Percentiles rank a stretch among this genome's conserved stretches.
These are phyloP conservation scores for Antidorcas marsupialis DNA, from an alignment of 2,113 vertebrate genomes.

Conservation along the genomic window DNA sequence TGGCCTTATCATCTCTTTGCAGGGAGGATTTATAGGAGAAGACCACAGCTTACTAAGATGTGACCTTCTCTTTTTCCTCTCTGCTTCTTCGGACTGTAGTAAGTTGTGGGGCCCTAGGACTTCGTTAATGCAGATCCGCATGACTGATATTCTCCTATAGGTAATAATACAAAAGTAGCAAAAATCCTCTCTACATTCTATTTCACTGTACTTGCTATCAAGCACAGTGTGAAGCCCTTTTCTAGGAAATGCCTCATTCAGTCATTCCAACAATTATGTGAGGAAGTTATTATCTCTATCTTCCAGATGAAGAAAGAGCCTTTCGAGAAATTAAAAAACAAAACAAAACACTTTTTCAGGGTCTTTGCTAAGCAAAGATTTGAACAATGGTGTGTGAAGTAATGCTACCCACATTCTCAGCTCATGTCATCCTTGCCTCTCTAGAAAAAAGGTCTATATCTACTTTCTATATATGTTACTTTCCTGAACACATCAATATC, in stretches of 20 bases:
- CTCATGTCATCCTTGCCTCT: neutral
- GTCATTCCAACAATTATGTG: neutral
- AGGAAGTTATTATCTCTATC: neutral
- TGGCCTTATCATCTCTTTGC: neutral
- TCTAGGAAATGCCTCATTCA: neutral
- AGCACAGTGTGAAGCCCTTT: neutral
- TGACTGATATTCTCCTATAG: neutral
- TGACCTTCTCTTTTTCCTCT: neutral
- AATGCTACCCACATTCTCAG: neutral
- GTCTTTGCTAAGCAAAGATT: neutral
- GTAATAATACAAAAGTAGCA: neutral
- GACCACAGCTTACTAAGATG: neutral
- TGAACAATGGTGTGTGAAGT: neutral
- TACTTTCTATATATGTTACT: neutral
- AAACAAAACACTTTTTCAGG: neutral
- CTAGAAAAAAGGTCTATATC: neutral
- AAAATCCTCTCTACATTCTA: neutral
- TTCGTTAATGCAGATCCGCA: neutral
- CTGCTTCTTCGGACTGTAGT: neutral
- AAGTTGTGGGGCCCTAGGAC: neutral
- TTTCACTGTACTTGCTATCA: neutral
- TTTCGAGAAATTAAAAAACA: neutral
- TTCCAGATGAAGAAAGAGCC: neutral
- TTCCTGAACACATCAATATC: neutral
- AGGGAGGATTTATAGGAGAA: neutral